Conservation (phyloP, 2,888 invertebrate species). For the Scaptomyza parva region DNA sequence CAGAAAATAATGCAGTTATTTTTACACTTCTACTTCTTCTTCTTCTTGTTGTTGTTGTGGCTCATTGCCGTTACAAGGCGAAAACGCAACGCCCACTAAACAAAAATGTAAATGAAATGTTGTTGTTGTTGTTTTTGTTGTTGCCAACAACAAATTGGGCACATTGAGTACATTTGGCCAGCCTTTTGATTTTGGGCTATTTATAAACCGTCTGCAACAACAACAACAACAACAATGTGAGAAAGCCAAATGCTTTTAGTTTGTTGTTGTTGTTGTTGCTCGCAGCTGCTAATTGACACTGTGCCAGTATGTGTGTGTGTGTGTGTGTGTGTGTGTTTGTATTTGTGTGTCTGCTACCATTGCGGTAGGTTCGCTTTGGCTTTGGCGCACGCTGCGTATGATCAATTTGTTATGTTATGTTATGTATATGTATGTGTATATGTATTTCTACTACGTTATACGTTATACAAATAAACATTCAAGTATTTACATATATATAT, state of each 20-base stretch:
- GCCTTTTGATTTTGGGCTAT: conserved; percentile 36
- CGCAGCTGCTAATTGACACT: conserved; percentile 25
- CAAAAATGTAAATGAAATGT: neutral
- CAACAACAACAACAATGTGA: conserved; percentile 14
- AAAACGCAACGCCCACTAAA: conserved; percentile 63
- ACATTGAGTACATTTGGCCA: conserved; percentile 66
- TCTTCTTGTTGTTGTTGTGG: neutral
- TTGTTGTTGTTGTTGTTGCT: conserved; percentile 3
- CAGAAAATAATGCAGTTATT: conserved; percentile 65
- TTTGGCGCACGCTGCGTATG: conserved; percentile 55
- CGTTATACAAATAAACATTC: neutral
- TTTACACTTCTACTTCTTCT: conserved; percentile 37
- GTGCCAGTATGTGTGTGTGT: neutral
- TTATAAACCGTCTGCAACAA: conserved; percentile 28
- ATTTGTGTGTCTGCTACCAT: conserved; percentile 29
- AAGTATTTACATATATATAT: too few relatives aligned
- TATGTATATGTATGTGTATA: too few relatives aligned
- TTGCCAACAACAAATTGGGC: conserved; percentile 10
- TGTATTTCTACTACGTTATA: too few relatives aligned
- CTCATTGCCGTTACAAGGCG: conserved; percentile 40
- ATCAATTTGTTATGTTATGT: too few relatives aligned
- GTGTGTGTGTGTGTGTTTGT: neutral
- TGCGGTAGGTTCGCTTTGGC: conserved; percentile 70
- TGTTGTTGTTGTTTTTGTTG: too few relatives aligned
- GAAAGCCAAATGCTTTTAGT: conserved; percentile 18